phyloP scores from a whole-genome alignment of 2,113 vertebrate species.

The Natator depressus region DNA sequence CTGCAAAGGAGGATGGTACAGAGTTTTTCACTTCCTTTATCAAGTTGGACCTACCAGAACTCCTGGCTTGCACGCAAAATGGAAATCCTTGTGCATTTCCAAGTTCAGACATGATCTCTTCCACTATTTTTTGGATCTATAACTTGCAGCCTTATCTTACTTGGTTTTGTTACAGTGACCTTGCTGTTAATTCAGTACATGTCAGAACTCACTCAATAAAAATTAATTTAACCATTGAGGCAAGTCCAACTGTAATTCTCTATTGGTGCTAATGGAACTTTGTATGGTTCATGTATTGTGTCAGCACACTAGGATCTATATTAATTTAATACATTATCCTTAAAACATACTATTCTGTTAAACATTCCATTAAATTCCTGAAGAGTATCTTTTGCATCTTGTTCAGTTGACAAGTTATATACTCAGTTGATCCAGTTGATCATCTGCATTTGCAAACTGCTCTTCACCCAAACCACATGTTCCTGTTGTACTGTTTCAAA shows the following conservation, averaged over 20 bases:
- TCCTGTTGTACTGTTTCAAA: constrained; percentile 4
- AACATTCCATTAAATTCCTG: not conserved
- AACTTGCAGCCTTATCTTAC: not conserved
- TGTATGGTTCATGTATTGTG: not conserved
- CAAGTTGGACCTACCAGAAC: not conserved
- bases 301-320: not conserved
- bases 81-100: not conserved
- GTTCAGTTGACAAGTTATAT: not conserved
- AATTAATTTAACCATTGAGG: constrained; percentile 16
- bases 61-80: not conserved
- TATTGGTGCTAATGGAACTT: not conserved
- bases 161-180: not conserved
- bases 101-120: not conserved
- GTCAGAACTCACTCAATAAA: not conserved
- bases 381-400: not conserved
- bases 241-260: not conserved
- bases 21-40: not conserved
- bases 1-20: accelerated
- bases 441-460: not conserved
- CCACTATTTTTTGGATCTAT: not conserved
- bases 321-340: not conserved
- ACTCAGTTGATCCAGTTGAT: not conserved
- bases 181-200: constrained; percentile 6
- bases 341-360: constrained; percentile 4
- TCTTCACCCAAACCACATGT: constrained; percentile 12